Percentiles rank a stretch among this genome's conserved stretches.
Conservation (phyloP, 30 jellyfish, hydroid and myxozoan species). For the Turritopsis dohrnii region DNA sequence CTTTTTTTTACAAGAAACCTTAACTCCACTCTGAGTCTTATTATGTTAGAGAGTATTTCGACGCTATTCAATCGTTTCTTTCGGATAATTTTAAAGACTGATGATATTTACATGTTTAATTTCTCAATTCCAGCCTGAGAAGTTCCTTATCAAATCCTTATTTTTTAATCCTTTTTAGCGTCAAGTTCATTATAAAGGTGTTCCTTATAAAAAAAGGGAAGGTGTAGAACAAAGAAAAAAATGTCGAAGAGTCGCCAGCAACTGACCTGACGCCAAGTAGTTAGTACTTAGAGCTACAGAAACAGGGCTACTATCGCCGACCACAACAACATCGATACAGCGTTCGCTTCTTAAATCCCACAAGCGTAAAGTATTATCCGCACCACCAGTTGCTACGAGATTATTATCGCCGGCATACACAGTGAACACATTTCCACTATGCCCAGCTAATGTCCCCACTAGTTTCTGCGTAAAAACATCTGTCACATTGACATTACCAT, state of each 20-base stretch:
- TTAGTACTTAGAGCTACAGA: conserved; percentile 74
- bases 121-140: no score
- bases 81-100: no score
- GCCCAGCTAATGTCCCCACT: conserved; percentile 88
- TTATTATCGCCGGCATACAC: conserved; percentile 90
- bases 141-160: no score
- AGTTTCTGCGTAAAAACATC: conserved; percentile 74
- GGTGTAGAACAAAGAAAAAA: no score
- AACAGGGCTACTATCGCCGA: conserved; percentile 92
- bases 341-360: conserved; percentile 95
- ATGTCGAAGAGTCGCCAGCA: background rate
- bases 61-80: no score
- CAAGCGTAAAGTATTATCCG: conserved; percentile 81
- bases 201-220: no score
- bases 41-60: no score
- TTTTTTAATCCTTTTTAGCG: no score
- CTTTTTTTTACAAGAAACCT: background rate
- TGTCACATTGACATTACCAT: conserved; percentile 74
- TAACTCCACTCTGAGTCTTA: no score
- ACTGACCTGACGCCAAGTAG: conserved; percentile 75
- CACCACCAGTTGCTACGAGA: conserved; percentile 80
- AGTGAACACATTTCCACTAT: conserved; percentile 81
- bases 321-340: conserved; percentile 86
- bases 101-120: no score
- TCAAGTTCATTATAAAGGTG: no score